These are phyloP conservation scores for Bubalus kerabau DNA, from an alignment of 2,113 vertebrate species.

Conservation along the genomic window DNA sequence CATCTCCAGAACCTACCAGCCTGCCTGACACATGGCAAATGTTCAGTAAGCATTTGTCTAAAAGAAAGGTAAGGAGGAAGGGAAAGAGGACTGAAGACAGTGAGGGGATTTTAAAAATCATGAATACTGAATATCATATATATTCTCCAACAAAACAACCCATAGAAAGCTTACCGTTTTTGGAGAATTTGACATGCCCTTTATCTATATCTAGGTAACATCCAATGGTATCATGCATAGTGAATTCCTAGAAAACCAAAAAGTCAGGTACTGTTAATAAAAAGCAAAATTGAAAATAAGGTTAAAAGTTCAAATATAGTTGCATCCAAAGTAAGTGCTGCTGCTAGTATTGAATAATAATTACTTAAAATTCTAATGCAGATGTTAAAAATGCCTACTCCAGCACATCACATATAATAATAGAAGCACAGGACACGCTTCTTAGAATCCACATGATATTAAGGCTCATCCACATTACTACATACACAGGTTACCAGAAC, in stretches of 20 bases:
- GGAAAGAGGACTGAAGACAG: neutral
- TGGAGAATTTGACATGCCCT: constrained; percentile 90
- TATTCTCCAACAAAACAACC: neutral
- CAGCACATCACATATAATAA: fast-evolving
- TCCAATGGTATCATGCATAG: constrained; percentile 97
- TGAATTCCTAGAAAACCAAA: constrained; percentile 88
- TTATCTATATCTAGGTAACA: constrained; percentile 93
- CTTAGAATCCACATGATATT: neutral
- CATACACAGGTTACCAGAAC: neutral
- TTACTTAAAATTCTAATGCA: neutral
- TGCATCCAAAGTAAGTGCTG: neutral
- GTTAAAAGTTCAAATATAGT: neutral
- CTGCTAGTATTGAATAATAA: neutral
- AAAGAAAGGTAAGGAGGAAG: neutral
- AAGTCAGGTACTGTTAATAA: neutral
- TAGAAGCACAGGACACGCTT: neutral
- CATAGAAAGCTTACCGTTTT: constrained; percentile 86
- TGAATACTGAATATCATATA: neutral
- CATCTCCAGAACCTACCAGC: neutral
- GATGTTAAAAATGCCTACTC: neutral
- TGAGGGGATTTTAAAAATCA: neutral
- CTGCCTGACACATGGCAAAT: neutral
- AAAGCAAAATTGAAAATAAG: neutral
- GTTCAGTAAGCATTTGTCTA: neutral
- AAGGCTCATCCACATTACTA: neutral